Evolutionary conservation across 1,140 invertebrate genomes (phyloP).

Genomic region (Drosophila asahinai): DNA sequence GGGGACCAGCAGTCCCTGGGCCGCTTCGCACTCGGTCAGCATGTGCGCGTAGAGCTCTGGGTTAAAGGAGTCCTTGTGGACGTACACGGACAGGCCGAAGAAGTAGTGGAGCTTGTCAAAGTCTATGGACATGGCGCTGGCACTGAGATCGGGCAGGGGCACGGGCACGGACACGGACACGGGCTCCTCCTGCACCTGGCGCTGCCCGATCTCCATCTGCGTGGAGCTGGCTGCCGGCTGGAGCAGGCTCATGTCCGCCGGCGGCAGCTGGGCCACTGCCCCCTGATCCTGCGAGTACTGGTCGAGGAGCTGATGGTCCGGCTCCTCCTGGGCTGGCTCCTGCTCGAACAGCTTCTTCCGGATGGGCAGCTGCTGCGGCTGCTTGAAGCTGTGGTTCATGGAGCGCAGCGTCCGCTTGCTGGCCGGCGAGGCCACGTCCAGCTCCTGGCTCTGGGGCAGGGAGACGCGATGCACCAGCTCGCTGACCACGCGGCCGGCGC

Average conservation of each 20-base stretch:
- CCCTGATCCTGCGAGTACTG: slow-evolving; percentile 80
- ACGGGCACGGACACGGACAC: neutral
- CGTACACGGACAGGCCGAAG: slow-evolving; percentile 85
- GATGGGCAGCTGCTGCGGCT: slow-evolving; percentile 59
- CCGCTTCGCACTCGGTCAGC: slow-evolving; percentile 81
- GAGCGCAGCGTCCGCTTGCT: slow-evolving; percentile 86
- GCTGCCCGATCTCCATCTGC: slow-evolving; percentile 35
- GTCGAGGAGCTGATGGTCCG: slow-evolving; percentile 48
- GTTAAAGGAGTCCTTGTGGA: slow-evolving; percentile 84
- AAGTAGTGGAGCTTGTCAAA: slow-evolving; percentile 84
- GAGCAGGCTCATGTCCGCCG: slow-evolving; percentile 20
- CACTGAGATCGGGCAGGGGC: slow-evolving; percentile 54
- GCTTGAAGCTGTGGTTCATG: slow-evolving; percentile 84
- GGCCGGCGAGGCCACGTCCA: slow-evolving; percentile 87
- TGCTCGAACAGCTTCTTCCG: slow-evolving; percentile 70
- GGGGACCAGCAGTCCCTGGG: slow-evolving; percentile 86
- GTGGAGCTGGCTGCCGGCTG: slow-evolving; percentile 56
- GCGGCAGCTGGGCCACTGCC: slow-evolving; percentile 63
- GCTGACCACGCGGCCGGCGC: slow-evolving; percentile 86
- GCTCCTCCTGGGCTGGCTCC: slow-evolving; percentile 17
- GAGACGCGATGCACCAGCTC: slow-evolving; percentile 86
- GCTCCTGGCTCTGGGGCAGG: slow-evolving; percentile 57
- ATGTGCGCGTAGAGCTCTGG: slow-evolving; percentile 84
- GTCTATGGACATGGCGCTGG: slow-evolving; percentile 70
- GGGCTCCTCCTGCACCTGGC: neutral